Evolutionary conservation across 1,140 invertebrate species (phyloP).

Genomic region (Danaus melanippus): DNA sequence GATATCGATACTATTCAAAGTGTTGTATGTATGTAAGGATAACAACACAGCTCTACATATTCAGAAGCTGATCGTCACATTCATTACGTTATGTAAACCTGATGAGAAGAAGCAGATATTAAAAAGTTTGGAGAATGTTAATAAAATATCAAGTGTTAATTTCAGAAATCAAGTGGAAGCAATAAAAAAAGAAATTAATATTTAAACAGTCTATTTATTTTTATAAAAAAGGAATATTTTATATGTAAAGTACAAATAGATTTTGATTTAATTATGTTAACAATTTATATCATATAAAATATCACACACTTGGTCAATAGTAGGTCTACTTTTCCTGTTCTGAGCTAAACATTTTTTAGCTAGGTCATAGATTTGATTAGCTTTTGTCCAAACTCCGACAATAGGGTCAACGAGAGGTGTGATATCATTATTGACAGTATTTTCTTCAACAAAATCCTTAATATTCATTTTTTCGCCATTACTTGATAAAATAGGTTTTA

Average conservation of each 20-base stretch:
- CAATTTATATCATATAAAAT: conserved; percentile 28
- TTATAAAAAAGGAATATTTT: conserved; percentile 2
- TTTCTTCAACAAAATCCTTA: conserved; percentile 49
- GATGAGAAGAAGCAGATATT: conserved; percentile 34
- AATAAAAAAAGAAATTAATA: conserved; percentile 15
- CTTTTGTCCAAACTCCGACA: conserved; percentile 40
- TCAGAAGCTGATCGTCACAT: conserved; percentile 35
- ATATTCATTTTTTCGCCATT: conserved; percentile 47
- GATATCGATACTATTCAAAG: conserved; percentile 41
- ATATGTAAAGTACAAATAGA: conserved; percentile 1
- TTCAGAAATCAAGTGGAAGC: conserved; percentile 8
- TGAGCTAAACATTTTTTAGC: conserved; percentile 39
- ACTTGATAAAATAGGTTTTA: conserved; percentile 72
- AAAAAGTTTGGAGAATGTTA: conserved; percentile 12
- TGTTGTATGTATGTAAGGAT: conserved; percentile 33
- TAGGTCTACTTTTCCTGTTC: conserved; percentile 41
- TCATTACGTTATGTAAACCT: conserved; percentile 33
- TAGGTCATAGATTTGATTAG: conserved; percentile 40
- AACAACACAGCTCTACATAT: conserved; percentile 23
- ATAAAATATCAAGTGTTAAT: conserved; percentile 7
- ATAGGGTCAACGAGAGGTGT: conserved; percentile 35
- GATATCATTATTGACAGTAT: conserved; percentile 33
- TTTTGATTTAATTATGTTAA: not conserved
- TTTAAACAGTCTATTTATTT: conserved; percentile 7
- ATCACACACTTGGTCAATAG: conserved; percentile 41